These are phyloP conservation scores for Saguinus midas DNA, from an alignment of 2,113 vertebrate genomes.

Conservation along the genomic window DNA sequence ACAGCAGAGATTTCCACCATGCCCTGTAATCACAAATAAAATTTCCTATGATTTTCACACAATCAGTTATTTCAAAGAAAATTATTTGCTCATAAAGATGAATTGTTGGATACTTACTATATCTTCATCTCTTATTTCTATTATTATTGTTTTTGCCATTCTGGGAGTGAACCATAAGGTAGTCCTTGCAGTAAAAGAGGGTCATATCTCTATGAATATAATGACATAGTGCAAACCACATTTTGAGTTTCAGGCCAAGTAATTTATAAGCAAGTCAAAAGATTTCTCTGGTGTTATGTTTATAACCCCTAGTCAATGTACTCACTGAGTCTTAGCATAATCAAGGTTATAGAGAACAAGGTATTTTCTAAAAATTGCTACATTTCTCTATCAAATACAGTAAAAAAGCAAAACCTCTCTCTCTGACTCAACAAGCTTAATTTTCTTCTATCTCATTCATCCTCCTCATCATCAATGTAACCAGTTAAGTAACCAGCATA, in stretches of 20 bases:
- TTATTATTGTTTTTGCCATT: neutral
- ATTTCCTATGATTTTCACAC: neutral
- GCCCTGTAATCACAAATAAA: neutral
- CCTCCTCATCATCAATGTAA: constrained; percentile 16
- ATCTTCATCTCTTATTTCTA: neutral
- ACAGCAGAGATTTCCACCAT: neutral
- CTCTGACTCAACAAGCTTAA: constrained; percentile 26
- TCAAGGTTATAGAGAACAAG: neutral
- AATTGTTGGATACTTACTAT: neutral
- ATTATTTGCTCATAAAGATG: neutral
- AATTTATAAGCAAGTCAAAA: constrained; percentile 43
- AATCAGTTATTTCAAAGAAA: constrained; percentile 14
- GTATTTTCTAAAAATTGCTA: constrained; percentile 49
- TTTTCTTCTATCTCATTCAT: constrained; percentile 66
- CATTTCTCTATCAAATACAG: constrained; percentile 43
- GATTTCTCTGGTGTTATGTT: constrained; percentile 50
- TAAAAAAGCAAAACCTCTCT: constrained; percentile 31
- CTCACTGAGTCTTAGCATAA: neutral
- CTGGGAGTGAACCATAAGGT: neutral
- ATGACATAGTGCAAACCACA: neutral
- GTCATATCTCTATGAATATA: neutral
- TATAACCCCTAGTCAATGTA: neutral
- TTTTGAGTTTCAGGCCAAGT: neutral
- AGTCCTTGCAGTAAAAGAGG: neutral
- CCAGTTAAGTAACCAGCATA: constrained; percentile 19